These are phyloP conservation scores for Coreoperca whiteheadi DNA, from an alignment of 2,113 vertebrate genomes.

Conservation along the genomic window DNA sequence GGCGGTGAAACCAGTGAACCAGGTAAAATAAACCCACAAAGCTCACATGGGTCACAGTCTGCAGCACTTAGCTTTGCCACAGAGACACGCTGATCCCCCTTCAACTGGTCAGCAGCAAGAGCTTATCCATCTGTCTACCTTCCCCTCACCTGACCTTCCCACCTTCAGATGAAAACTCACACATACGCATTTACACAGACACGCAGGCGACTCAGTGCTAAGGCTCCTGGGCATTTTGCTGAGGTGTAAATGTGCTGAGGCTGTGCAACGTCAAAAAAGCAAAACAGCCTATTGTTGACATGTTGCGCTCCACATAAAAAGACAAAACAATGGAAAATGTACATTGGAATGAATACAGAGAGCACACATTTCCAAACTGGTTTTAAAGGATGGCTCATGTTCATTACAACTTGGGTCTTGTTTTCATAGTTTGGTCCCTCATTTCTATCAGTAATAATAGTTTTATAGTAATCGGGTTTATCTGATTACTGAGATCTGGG, in stretches of 20 bases:
- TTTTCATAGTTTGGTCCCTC: neutral
- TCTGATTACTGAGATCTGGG: neutral
- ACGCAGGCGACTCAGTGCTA: neutral
- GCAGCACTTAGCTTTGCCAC: constrained; percentile 71
- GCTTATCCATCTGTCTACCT: neutral
- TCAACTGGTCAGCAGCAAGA: neutral
- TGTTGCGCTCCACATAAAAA: neutral
- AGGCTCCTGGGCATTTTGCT: constrained; percentile 23
- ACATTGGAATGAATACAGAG: neutral
- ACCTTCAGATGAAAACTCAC: constrained; percentile 20
- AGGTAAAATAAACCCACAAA: constrained; percentile 55
- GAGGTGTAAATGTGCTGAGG: constrained; percentile 60
- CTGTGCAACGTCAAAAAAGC: neutral
- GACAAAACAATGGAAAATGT: neutral
- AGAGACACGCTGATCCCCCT: constrained; percentile 46
- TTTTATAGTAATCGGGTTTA: neutral
- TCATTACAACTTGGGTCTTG: too few relatives aligned
- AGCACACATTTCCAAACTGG: neutral
- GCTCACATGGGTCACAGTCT: constrained; percentile 40
- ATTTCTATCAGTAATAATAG: neutral
- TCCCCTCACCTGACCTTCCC: constrained; percentile 18
- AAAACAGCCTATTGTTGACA: neutral
- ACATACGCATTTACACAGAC: constrained; percentile 33
- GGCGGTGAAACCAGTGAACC: constrained; percentile 57
- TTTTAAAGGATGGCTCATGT: neutral